phyloP scores from a whole-genome alignment of 2,888 invertebrate genomes.

The Ischnura elegans region DNA sequence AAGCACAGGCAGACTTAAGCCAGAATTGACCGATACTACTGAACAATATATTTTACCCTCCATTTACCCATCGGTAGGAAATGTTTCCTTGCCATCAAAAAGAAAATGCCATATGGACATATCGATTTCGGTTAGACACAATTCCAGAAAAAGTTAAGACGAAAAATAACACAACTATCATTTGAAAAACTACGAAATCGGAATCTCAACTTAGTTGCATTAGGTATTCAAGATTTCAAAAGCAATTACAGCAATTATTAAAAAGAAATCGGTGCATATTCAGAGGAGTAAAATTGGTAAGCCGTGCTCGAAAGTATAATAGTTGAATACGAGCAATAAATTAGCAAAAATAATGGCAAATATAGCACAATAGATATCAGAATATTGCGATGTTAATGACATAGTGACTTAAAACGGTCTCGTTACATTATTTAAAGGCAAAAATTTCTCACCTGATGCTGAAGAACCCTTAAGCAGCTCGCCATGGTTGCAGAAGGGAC shows the following conservation, averaged over 20 bases:
- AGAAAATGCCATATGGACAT: not conserved
- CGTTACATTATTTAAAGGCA: not conserved
- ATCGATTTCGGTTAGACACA: not conserved
- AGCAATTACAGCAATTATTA: no score
- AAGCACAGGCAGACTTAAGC: not conserved
- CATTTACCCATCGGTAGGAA: not conserved
- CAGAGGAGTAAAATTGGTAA: not conserved
- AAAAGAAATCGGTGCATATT: not conserved
- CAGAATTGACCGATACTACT: not conserved
- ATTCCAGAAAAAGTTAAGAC: not conserved
- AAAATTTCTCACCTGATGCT: conserved; percentile 83
- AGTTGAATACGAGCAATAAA: not conserved
- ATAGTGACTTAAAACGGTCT: not conserved
- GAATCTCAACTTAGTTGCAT: no score
- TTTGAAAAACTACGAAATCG: no score
- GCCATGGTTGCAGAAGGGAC: conserved; percentile 81
- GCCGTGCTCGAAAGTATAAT: not conserved
- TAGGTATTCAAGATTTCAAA: no score
- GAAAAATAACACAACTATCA: not conserved
- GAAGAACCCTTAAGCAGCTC: conserved; percentile 88
- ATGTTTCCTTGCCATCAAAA: not conserved
- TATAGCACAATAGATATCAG: no score
- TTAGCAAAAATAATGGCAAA: not conserved
- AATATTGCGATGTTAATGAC: not conserved
- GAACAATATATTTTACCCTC: not conserved